phyloP scores from a whole-genome alignment of 1,140 invertebrate genomes.

The Brachionus rubens region DNA sequence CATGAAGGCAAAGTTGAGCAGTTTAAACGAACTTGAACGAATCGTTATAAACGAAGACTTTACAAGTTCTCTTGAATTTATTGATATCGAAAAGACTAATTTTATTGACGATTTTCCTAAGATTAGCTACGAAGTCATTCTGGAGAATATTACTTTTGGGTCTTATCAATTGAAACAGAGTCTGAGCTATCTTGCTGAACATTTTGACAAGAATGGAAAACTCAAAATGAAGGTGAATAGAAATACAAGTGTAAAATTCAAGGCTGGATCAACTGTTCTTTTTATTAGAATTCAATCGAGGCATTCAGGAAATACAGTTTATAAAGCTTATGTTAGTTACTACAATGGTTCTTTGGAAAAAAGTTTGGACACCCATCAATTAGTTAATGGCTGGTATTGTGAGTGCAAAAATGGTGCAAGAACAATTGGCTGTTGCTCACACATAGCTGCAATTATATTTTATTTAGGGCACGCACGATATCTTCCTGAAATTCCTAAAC shows the following conservation, averaged over 20 bases:
- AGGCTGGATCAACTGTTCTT: not conserved
- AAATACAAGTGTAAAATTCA: not conserved
- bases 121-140: no score
- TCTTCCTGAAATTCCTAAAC: not conserved
- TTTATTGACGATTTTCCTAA: no score
- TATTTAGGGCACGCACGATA: not conserved
- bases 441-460: not conserved
- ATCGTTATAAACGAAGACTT: no score
- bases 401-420: not conserved
- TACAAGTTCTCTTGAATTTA: no score
- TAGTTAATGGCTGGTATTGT: no score
- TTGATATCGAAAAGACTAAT: no score
- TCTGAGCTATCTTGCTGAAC: slow-evolving; percentile 1
- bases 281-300: not conserved
- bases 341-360: not conserved
- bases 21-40: no score
- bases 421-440: not conserved
- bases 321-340: not conserved
- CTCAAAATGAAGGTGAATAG: not conserved
- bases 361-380: no score
- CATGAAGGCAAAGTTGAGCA: no score
- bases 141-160: not conserved
- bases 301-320: not conserved
- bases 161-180: slow-evolving; percentile 3
- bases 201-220: not conserved